Base-by-base conservation (phyloP, 1,140 invertebrate genomes). In the Penaeus japonicus region DNA sequence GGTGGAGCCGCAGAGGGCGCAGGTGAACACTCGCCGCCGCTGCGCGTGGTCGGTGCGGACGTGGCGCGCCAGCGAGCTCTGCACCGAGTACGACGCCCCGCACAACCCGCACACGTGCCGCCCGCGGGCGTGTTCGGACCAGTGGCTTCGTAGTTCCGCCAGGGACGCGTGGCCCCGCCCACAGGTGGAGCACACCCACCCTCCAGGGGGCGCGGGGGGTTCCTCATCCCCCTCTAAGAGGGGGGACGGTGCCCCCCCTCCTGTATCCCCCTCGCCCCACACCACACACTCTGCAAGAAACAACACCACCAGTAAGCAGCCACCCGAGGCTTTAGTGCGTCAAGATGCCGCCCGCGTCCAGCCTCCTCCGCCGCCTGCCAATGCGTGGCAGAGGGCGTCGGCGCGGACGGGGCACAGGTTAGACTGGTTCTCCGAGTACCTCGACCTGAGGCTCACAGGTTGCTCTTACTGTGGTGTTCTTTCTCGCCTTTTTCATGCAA, bases 261-360 rank as follows among this genome's bases (percentile, higher is more conserved):
- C 62, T 88, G 87, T 65, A 20, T 88, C 80, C 80, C 87, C 87
- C 73, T 88, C 87, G 87, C 80, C 87, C 87, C 87, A 83, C 80
- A 88, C 87, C 87, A 88, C 80, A 88, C 80, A 84, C 87, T 88
- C 87, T 88, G 87, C 87, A 88, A 88, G 87, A 88, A 88, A 88
- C 80, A 84, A 88, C 87, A 88, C 87, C 87, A 84, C 87, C 65
- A 88, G 87, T 88, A 88, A 88, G 87, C 87, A 84, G 87, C 78
- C 87, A 88, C 87, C 87, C 80, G 65, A 77, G 85, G 84, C 75
- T 80, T 35, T 47, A 62, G 47, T 47, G 80, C 70, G 80, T 82
- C 80, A 82, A 77, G 27, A 83, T 83, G 70, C 81, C 80, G 32
- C 87, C 80, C 80, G 5, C 39, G 57, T 3, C 55, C 81, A 20